phyloP scores from a whole-genome alignment of 2,113 vertebrate species.

The Dascyllus trimaculatus region DNA sequence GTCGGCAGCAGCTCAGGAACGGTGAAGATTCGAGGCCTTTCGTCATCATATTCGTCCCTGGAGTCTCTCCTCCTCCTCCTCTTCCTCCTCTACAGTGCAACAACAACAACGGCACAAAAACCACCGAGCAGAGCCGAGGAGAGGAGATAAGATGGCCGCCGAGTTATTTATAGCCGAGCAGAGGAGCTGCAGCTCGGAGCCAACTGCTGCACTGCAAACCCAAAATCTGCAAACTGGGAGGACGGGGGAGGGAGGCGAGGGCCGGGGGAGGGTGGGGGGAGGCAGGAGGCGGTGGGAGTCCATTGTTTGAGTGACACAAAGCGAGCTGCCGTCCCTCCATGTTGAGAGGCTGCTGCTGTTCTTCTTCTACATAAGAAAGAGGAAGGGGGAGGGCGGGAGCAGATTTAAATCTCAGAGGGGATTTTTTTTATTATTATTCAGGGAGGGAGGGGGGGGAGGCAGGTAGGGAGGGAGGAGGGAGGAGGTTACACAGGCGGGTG shows the following conservation, averaged over 20 bases:
- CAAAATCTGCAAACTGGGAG: slow-evolving; percentile 7
- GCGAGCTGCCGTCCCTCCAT: slow-evolving; percentile 53
- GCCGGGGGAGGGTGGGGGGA: accelerated
- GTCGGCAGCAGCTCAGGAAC: background rate
- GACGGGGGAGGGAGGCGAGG: accelerated
- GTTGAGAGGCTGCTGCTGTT: slow-evolving; percentile 49
- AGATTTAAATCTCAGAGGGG: slow-evolving; percentile 42
- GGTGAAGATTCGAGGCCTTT: slow-evolving; percentile 6
- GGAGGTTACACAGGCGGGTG: slow-evolving; percentile 3
- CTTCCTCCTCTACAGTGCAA: slow-evolving; percentile 6
- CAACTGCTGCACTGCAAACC: slow-evolving; percentile 53
- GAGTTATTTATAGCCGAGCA: slow-evolving; percentile 68
- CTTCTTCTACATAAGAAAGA: slow-evolving; percentile 54
- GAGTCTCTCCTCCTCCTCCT: background rate
- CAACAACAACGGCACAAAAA: background rate
- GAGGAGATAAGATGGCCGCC: slow-evolving; percentile 62
- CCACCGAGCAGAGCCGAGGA: background rate
- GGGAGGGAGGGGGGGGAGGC: background rate
- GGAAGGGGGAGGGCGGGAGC: slow-evolving; percentile 10
- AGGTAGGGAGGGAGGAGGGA: background rate
- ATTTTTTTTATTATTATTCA: slow-evolving; percentile 7
- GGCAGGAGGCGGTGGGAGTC: background rate
- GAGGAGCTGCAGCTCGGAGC: slow-evolving; percentile 28
- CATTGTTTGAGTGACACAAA: slow-evolving; percentile 67
- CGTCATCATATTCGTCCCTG: background rate